Evolutionary conservation across 2,113 vertebrate species (phyloP), one percentile per base, ranked within the genome.

Genomic region (Nymphicus hollandicus): DNA sequence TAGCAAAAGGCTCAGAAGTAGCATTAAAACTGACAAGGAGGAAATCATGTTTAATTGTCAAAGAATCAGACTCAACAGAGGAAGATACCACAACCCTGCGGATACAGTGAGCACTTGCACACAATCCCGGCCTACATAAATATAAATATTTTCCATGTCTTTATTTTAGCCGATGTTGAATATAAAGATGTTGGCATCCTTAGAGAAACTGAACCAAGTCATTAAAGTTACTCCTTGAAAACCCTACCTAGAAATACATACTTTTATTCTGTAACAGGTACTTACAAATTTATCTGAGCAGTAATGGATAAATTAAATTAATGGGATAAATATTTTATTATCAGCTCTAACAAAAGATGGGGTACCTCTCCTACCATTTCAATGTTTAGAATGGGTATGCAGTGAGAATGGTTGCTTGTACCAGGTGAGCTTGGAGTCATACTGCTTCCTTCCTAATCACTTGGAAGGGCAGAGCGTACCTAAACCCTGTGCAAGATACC

Each of bases 391-490:
- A 65, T 84, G 86, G 43, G 55, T 74, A 13, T 88, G 61, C 43
- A 81, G 43, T 86, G 84, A 92, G 86, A 93, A 89, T 58, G 1
- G 13, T 88, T 94, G 56, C 63, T 84, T 92, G 90, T 31, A 79
- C 69, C 10, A 83, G 86, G 64, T 82, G 61, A 92, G 71, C 66
- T 96, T 96, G 94, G 76, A 47, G 29, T 89, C 49, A 15, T 60
- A 56, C 33, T 58, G 65, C 52, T 96, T 95, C 87, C 73, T 86
- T 94, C 79, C 41, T 5, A 27, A 49, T 93, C 78, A 37, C 81
- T 97, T 96, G 82, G 83, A 96, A 91, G 50, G 89, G 55, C 82
- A 89, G 80, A 96, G 63, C 3, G 2, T 94, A 35, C 66, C 93
- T 94, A 91, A 95, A 91, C 65, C 43, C 55, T 71, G 17, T 76